These are phyloP conservation scores for Ennomos erosarius DNA, from an alignment of 2,888 invertebrate species.

Conservation along the genomic window DNA sequence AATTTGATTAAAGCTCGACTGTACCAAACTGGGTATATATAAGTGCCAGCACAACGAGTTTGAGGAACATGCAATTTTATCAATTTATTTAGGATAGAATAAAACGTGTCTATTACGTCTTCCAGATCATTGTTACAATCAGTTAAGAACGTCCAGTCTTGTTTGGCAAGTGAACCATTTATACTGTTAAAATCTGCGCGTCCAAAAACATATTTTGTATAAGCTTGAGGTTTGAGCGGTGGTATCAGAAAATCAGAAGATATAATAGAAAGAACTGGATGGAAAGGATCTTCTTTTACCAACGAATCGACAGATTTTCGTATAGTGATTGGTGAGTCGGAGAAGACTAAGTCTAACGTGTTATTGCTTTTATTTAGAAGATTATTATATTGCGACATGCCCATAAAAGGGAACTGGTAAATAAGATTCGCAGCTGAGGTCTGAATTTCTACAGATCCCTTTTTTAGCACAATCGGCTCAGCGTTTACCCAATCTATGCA, in stretches of 20 bases:
- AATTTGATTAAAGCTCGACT: constrained; percentile 4
- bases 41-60: neutral
- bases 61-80: neutral
- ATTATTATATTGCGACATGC: constrained; percentile 2
- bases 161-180: neutral
- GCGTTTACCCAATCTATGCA: no score
- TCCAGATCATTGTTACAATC: neutral
- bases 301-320: neutral
- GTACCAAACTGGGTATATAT: constrained; percentile 11
- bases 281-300: neutral
- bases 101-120: neutral
- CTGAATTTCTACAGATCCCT: constrained; percentile 9
- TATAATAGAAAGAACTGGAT: neutral
- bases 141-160: neutral
- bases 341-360: constrained; percentile 11
- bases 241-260: neutral
- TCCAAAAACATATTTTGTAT: neutral
- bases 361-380: constrained; percentile 3
- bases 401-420: neutral
- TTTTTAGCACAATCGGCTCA: constrained; percentile 1
- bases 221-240: neutral
- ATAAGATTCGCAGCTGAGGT: constrained; percentile 7
- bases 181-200: neutral
- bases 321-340: neutral
- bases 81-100: neutral